These are phyloP conservation scores for Bathynomus jamesi DNA, from an alignment of 1,140 invertebrate genomes.

Conservation along the genomic window DNA sequence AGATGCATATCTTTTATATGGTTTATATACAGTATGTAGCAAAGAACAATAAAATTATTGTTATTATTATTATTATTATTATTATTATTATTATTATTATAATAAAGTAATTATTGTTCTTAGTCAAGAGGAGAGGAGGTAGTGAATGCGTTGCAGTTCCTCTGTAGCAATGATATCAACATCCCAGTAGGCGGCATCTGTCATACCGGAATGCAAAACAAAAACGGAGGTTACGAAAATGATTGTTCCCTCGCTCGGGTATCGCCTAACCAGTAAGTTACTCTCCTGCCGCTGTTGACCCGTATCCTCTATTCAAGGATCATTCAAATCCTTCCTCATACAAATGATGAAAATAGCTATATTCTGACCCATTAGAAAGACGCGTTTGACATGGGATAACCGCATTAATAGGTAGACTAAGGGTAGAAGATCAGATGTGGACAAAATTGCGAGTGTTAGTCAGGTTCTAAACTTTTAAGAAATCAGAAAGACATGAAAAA, in stretches of 20 bases:
- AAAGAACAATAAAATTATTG: too few relatives aligned
- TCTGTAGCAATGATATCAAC: conserved; percentile 95
- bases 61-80: too few relatives aligned
- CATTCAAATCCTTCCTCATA: neutral
- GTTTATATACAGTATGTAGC: too few relatives aligned
- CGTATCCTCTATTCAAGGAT: neutral
- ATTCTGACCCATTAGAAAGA: neutral
- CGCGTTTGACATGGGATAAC: too few relatives aligned
- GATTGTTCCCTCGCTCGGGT: conserved; percentile 90
- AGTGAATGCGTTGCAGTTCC: conserved; percentile 78
- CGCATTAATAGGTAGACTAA: too few relatives aligned
- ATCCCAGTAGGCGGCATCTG: conserved; percentile 89
- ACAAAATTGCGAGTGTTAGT: too few relatives aligned
- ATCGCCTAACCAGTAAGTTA: conserved; percentile 78
- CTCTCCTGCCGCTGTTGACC: neutral
- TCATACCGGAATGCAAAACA: conserved; percentile 97
- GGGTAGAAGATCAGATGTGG: too few relatives aligned
- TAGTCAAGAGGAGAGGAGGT: conserved; percentile 78
- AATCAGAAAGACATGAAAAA: too few relatives aligned
- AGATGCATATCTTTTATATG: too few relatives aligned
- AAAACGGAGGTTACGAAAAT: conserved; percentile 91
- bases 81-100: too few relatives aligned
- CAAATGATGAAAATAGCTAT: neutral
- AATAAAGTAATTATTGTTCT: conserved; percentile 37
- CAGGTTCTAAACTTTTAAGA: too few relatives aligned